These are phyloP conservation scores for Hyalella azteca DNA, from an alignment of 2,888 invertebrate genomes.

Conservation along the genomic window DNA sequence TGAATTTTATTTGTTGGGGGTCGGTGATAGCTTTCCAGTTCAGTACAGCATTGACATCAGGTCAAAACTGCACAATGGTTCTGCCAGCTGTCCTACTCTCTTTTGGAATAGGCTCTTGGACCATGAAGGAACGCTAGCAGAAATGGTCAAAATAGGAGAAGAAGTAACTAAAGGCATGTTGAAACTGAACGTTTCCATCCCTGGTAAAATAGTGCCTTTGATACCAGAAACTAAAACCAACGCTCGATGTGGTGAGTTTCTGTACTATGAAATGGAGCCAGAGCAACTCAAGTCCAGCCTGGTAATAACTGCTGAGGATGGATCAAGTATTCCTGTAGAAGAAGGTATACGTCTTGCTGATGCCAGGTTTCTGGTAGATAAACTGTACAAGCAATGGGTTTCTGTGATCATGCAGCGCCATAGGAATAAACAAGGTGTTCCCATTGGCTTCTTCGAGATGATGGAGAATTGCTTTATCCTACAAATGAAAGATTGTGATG, in stretches of 20 bases:
- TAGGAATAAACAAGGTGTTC: slow-evolving; percentile 41
- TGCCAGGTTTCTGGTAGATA: slow-evolving; percentile 23
- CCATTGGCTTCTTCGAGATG: slow-evolving; percentile 43
- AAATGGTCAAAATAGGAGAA: slow-evolving; percentile 36
- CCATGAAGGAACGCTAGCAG: slow-evolving; percentile 9
- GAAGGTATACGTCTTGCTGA: not conserved
- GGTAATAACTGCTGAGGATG: not conserved
- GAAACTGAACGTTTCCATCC: slow-evolving; percentile 37
- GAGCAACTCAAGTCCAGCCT: slow-evolving; percentile 24
- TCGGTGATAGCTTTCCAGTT: slow-evolving; percentile 41
- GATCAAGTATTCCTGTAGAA: not conserved
- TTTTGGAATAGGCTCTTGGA: slow-evolving; percentile 39
- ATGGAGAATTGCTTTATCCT: slow-evolving; percentile 31
- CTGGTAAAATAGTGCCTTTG: slow-evolving; percentile 41
- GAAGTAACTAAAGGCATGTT: slow-evolving; percentile 10
- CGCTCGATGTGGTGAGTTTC: slow-evolving; percentile 43
- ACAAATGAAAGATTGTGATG: not conserved
- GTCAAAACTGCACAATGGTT: slow-evolving; percentile 50
- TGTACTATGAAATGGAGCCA: slow-evolving; percentile 42
- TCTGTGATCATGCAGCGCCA: slow-evolving; percentile 46
- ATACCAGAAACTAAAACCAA: not conserved
- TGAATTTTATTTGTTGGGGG: slow-evolving; percentile 43
- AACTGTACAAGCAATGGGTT: slow-evolving; percentile 48
- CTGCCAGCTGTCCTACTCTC: slow-evolving; percentile 42
- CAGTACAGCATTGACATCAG: slow-evolving; percentile 49